phyloP scores from a whole-genome alignment of 2,888 invertebrate genomes.

The Stenichneumon culpator region DNA sequence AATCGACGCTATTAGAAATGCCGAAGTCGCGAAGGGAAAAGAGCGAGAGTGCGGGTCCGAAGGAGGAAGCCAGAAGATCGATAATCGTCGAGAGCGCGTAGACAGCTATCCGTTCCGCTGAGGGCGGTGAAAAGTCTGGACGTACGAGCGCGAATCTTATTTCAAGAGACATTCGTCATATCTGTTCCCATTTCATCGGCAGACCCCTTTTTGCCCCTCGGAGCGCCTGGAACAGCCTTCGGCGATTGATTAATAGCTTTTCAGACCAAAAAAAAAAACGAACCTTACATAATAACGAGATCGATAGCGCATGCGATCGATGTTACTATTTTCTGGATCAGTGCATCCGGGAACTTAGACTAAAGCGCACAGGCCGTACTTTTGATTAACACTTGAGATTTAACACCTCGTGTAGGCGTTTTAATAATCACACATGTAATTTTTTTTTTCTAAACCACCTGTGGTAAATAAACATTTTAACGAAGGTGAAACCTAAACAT shows the following conservation, averaged over 20 bases:
- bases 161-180: constrained; percentile 73
- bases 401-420: not conserved
- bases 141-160: constrained; percentile 65
- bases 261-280: not conserved
- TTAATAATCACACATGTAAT: not conserved
- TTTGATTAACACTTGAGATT: not conserved
- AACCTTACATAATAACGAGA: constrained; percentile 8
- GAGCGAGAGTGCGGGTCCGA: constrained; percentile 27
- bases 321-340: constrained; percentile 10
- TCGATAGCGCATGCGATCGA: constrained; percentile 7
- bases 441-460: not conserved
- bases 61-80: constrained; percentile 52
- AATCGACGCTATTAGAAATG: constrained; percentile 75
- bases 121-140: constrained; percentile 58
- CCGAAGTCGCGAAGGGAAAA: constrained; percentile 62
- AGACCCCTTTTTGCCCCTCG: constrained; percentile 22
- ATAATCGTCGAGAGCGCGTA: constrained; percentile 68
- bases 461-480: not conserved
- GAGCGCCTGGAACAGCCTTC: constrained; percentile 34
- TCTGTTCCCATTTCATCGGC: constrained; percentile 59
- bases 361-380: not conserved
- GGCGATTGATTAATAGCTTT: constrained; percentile 60
- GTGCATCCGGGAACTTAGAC: not conserved
- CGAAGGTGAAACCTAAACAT: not conserved
- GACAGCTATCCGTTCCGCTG: constrained; percentile 63